A percentile compares a stretch with the other conserved stretches of the same genome.
These are phyloP conservation scores for Monochamus alternatus DNA, from an alignment of 2,888 invertebrate genomes.

Conservation along the genomic window DNA sequence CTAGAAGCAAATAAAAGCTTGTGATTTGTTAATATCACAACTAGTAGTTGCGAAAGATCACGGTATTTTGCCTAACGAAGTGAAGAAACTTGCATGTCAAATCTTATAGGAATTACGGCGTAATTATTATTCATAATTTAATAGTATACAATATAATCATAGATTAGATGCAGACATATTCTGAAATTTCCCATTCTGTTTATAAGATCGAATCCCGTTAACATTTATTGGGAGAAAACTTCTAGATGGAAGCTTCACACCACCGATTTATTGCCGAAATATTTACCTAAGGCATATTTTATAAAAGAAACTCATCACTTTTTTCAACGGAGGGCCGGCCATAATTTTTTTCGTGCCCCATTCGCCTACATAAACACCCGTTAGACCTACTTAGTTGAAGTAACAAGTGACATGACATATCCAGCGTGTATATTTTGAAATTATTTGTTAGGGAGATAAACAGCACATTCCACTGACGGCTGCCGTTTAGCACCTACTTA, in stretches of 20 bases:
- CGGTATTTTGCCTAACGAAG: neutral
- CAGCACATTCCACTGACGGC: constrained; percentile 22
- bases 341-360: constrained; percentile 19
- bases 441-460: constrained; percentile 33
- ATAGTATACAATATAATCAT: neutral
- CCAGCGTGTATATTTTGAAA: constrained; percentile 32
- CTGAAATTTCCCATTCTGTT: neutral
- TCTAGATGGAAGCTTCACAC: neutral
- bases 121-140: neutral
- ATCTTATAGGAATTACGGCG: neutral
- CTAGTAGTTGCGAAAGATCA: no score
- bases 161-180: neutral
- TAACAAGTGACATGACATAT: constrained; percentile 30
- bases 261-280: neutral
- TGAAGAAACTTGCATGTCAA: neutral
- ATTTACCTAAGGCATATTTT: constrained; percentile 8
- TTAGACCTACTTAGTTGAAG: constrained; percentile 7
- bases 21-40: no score
- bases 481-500: constrained; percentile 25
- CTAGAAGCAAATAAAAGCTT: no score
- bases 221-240: neutral
- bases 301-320: neutral
- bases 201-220: neutral
- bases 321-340: constrained; percentile 1
- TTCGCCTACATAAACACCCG: constrained; percentile 15